Evolutionary conservation across 2,113 vertebrate genomes (phyloP).

Genomic region (Myotis yumanensis): DNA sequence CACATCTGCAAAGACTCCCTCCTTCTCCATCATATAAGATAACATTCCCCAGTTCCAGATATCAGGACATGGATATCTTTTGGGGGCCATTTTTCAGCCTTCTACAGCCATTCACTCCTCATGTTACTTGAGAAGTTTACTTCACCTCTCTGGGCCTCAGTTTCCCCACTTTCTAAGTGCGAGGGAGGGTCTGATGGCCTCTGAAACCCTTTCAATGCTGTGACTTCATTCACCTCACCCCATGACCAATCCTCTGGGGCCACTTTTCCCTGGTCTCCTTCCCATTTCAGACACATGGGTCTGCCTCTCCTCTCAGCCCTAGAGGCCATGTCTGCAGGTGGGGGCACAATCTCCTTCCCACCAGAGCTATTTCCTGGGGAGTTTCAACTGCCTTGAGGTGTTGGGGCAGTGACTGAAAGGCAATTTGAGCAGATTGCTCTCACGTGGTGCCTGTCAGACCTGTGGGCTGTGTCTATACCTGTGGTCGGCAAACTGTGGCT

Average conservation of each 20-base stretch:
- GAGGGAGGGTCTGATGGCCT: not conserved
- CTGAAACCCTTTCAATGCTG: not conserved
- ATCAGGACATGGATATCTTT: not conserved
- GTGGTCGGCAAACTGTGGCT: no score
- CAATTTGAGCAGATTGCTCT: not conserved
- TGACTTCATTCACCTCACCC: not conserved
- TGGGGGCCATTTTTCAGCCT: not conserved
- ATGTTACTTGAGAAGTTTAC: not conserved
- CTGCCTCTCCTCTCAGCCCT: not conserved
- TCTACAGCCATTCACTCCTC: not conserved
- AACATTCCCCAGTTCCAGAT: not conserved
- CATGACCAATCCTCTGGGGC: fast-evolving
- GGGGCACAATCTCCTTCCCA: not conserved
- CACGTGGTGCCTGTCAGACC: not conserved
- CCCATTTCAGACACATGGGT: no score
- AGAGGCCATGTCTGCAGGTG: fast-evolving
- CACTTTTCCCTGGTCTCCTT: not conserved
- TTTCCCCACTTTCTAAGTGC: not conserved
- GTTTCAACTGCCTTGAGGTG: not conserved
- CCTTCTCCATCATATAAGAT: not conserved
- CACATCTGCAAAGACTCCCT: not conserved
- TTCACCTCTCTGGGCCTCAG: not conserved
- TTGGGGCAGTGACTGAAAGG: not conserved
- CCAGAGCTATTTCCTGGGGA: not conserved
- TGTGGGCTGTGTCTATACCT: not conserved